Evolutionary conservation across 2,888 invertebrate genomes (phyloP).

Genomic region (Cephus runcator): DNA sequence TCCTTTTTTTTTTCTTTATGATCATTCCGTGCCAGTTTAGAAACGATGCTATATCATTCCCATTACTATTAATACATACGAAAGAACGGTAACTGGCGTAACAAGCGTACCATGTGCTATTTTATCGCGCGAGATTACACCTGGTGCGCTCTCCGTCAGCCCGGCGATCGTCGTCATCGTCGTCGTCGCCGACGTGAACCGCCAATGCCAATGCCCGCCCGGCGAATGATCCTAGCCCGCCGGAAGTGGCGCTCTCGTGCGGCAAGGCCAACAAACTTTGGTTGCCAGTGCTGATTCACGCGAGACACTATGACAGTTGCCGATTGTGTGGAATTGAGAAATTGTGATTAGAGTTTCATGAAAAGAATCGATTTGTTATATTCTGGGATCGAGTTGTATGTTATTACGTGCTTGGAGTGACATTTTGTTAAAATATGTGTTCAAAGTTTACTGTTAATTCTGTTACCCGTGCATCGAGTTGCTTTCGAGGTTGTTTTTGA

Average conservation of each 20-base stretch:
- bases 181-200: neutral
- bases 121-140: neutral
- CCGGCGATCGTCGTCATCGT: neutral
- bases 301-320: neutral
- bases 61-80: neutral
- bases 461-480: neutral
- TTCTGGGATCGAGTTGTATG: neutral
- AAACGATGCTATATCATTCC: neutral
- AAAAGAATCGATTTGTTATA: neutral
- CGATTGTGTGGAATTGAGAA: neutral
- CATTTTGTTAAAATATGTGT: neutral
- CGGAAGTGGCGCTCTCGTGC: conserved; percentile 11
- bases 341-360: neutral
- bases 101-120: neutral
- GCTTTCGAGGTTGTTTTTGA: neutral
- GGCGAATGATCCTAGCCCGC: conserved; percentile 18
- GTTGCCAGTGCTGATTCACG: conserved; percentile 14
- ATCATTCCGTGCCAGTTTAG: neutral
- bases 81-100: neutral
- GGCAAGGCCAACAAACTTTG: conserved; percentile 21
- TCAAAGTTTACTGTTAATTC: neutral
- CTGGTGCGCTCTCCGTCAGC: neutral
- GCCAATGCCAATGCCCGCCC: conserved; percentile 24
- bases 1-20: neutral
- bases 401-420: neutral